Evolutionary conservation across 2,888 invertebrate genomes (phyloP), one percentile per base, ranked within the genome.

Genomic region (Sarcophaga variegata): DNA sequence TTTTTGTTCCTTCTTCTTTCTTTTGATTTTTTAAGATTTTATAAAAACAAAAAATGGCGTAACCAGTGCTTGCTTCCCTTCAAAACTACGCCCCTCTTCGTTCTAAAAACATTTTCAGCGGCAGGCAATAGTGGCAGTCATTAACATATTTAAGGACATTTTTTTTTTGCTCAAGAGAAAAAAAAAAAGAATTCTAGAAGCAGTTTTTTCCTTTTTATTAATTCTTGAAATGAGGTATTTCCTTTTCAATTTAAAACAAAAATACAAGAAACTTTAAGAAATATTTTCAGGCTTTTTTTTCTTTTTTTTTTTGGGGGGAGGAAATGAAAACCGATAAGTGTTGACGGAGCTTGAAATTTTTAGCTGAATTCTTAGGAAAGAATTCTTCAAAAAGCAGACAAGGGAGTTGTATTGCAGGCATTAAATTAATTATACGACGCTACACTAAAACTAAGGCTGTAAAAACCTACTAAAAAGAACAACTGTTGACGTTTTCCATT

Each of bases 41-140:
- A 80, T 66, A 71, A 70, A 37, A 37, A 37, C 37, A 37, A 70
- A 80, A 79, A 84, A 80, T 76, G 84, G 84, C 84, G 84, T 69
- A 84, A 84, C 84, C 66, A 70, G 62, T 72, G 37, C n/a, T 27
- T 72, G 37, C n/a, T 27, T 37, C 10, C 37, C 37, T 37, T 37
- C 8, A 37, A 6, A 37, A 22, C 14, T 59, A 25, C 12, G 3
- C 22, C 54, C 12, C 45, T 22, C 14, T 17, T 59, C 22, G 64
- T 71, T 20, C 47, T 37, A 37, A 37, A 37, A 37, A 8, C 37
- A 37, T 37, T 60, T 76, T 17, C 25, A 59, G 47, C 10, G 20
- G 17, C 54, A 37, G 25, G 20, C 63, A 69, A 10, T 47, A 10
- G 47, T 81, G 67, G 60, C 74, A 59, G 60, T 45, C 64, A 47